Evolutionary conservation across 1,140 invertebrate genomes (phyloP).

Genomic region (Chrysopa pallens): DNA sequence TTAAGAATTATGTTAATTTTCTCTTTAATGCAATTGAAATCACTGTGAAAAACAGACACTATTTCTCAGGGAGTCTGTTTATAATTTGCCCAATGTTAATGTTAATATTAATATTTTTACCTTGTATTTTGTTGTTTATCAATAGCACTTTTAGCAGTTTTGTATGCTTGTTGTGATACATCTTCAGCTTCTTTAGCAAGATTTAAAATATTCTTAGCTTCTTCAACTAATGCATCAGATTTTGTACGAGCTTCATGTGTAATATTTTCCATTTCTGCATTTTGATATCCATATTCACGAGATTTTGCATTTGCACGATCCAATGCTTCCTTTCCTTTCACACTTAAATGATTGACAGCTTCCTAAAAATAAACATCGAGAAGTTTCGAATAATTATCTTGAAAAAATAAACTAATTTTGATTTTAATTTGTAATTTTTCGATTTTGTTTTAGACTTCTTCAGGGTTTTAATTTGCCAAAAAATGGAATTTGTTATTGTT

Average conservation of each 20-base stretch:
- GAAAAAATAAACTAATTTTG: too few species aligned
- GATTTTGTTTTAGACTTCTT: too few species aligned
- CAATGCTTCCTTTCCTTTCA: conserved; percentile 60
- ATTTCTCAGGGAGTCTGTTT: too few species aligned
- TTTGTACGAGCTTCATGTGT: conserved; percentile 66
- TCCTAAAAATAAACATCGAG: conserved; percentile 24
- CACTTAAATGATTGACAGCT: conserved; percentile 55
- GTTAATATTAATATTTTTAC: conserved; percentile 21
- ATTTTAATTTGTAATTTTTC: too few species aligned
- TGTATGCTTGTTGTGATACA: conserved; percentile 61
- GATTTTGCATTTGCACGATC: conserved; percentile 64
- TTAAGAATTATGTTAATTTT: too few species aligned
- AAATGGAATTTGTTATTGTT: too few species aligned
- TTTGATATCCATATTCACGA: conserved; percentile 75
- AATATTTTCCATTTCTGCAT: conserved; percentile 75
- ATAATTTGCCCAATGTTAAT: conserved; percentile 4
- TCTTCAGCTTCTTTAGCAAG: conserved; percentile 66
- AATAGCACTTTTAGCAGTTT: conserved; percentile 62
- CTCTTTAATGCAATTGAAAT: too few species aligned
- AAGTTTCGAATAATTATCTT: not conserved
- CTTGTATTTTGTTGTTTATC: conserved; percentile 61
- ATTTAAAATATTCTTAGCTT: conserved; percentile 58
- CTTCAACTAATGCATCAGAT: conserved; percentile 56
- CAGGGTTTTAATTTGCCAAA: too few species aligned
- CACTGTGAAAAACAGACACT: too few species aligned